Evolutionary conservation across 2,888 invertebrate species (phyloP).

Genomic region (Gastrophysa polygoni): DNA sequence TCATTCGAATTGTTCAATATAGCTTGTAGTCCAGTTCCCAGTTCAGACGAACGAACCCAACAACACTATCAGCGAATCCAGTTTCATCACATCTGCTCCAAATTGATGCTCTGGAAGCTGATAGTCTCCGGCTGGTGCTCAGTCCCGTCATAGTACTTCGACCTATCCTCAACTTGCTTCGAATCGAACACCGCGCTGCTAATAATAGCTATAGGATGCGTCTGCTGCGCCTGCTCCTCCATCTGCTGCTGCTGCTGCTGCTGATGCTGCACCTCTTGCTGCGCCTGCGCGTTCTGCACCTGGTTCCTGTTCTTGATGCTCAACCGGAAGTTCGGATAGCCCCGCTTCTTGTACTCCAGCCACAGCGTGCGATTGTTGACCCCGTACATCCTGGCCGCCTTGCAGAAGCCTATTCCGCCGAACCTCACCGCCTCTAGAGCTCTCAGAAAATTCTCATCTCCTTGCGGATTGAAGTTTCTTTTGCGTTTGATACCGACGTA

Average conservation of each 20-base stretch:
- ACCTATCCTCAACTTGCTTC: slow-evolving; percentile 65
- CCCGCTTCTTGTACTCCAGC: slow-evolving; percentile 84
- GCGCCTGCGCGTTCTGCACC: slow-evolving; percentile 59
- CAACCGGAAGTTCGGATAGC: slow-evolving; percentile 80
- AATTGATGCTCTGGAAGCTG: slow-evolving; percentile 77
- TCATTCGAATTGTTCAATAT: too few species aligned
- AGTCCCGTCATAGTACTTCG: slow-evolving; percentile 50
- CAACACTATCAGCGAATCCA: too few species aligned
- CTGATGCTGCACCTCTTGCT: slow-evolving; percentile 48
- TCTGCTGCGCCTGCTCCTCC: slow-evolving; percentile 42
- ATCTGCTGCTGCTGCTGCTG: slow-evolving; percentile 25
- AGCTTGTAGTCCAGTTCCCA: too few species aligned
- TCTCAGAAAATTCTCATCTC: slow-evolving; percentile 81
- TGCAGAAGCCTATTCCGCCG: slow-evolving; percentile 85
- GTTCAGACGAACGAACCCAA: too few species aligned
- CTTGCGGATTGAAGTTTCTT: slow-evolving; percentile 79
- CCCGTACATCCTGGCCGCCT: slow-evolving; percentile 82
- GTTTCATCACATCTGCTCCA: slow-evolving; percentile 73
- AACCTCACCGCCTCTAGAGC: slow-evolving; percentile 82
- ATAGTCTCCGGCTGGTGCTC: slow-evolving; percentile 54
- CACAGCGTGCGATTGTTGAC: slow-evolving; percentile 85
- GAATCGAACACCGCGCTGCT: slow-evolving; percentile 70
- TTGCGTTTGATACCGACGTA: slow-evolving; percentile 63
- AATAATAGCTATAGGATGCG: slow-evolving; percentile 71
- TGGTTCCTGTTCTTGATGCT: slow-evolving; percentile 79